phyloP scores from a whole-genome alignment of 37 sponge, comb jelly and placozoan genomes.

The Aplysina aerophoba region DNA sequence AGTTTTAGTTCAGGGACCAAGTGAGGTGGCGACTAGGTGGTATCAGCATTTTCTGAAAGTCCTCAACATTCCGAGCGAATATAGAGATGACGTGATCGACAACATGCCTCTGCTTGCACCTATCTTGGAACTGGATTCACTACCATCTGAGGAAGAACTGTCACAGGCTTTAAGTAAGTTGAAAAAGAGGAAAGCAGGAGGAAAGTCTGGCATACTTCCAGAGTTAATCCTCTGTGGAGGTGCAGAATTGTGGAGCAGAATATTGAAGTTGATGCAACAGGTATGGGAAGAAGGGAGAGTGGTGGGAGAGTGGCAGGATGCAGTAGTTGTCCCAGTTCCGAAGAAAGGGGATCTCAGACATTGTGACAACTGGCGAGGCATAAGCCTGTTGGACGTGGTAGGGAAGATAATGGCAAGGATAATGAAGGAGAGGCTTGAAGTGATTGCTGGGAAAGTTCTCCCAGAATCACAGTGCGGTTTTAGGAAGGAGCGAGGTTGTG shows the following conservation, averaged over 20 bases:
- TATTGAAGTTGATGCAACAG: conserved; percentile 16
- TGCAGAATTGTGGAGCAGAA: background rate
- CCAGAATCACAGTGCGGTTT: conserved; percentile 38
- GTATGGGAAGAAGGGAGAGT: conserved; percentile 26
- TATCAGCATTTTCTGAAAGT: conserved; percentile 14
- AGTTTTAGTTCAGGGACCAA: background rate
- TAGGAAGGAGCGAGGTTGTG: conserved; percentile 4
- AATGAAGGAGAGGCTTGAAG: background rate
- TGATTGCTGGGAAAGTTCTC: conserved; percentile 2
- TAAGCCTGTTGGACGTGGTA: conserved; percentile 23
- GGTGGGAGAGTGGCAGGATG: conserved; percentile 30
- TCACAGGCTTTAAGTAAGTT: conserved; percentile 13
- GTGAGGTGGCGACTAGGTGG: conserved; percentile 18
- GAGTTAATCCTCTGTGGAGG: conserved; percentile 15
- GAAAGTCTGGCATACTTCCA: conserved; percentile 35
- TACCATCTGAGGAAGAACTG: conserved; percentile 45
- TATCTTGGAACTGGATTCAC: conserved; percentile 20
- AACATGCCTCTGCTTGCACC: conserved; percentile 22
- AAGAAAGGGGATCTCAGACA: background rate
- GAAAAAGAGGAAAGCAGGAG: conserved; percentile 45
- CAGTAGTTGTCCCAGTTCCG: conserved; percentile 29
- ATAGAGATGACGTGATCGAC: conserved; percentile 2
- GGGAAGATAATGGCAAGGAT: conserved; percentile 6
- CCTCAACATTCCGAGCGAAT: conserved; percentile 26
- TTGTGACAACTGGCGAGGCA: conserved; percentile 33